phyloP scores from a whole-genome alignment of 1,140 invertebrate genomes.

The Harpegnathos saltator region DNA sequence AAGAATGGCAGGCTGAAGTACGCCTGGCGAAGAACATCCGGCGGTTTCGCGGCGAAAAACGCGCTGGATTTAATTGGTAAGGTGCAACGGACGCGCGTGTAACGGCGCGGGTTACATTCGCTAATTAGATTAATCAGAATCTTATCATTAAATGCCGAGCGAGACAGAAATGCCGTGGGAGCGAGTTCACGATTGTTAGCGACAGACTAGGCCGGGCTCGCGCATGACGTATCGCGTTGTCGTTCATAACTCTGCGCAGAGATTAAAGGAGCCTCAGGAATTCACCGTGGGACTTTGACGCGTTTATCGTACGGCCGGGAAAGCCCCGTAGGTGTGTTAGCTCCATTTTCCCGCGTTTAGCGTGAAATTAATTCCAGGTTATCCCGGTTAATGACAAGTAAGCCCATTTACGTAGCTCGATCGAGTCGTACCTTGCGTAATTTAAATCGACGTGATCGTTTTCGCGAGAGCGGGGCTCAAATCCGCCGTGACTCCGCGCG shows the following conservation, averaged over 20 bases:
- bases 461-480: no score
- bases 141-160: conserved; percentile 27
- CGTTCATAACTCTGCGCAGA: conserved; percentile 5
- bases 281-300: conserved; percentile 4
- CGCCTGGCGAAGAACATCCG: no score
- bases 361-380: conserved; percentile 27
- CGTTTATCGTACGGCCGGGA: neutral
- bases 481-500: no score
- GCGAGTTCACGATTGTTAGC: conserved; percentile 37
- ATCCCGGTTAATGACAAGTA: conserved; percentile 21
- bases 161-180: conserved; percentile 48
- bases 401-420: conserved; percentile 10
- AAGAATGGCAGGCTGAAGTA: no score
- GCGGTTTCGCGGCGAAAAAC: no score
- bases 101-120: conserved; percentile 46
- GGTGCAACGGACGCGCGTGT: conserved; percentile 31
- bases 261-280: neutral
- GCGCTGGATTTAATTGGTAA: conserved; percentile 39
- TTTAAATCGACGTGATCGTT: neutral
- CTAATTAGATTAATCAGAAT: conserved; percentile 59
- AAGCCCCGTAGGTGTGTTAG: neutral
- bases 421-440: neutral
- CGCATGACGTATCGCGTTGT: conserved; percentile 32
- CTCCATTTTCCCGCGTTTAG: no score
- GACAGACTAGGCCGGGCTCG: neutral